These are phyloP conservation scores for Zelleria hepariella DNA, from an alignment of 2,888 invertebrate genomes.

Conservation along the genomic window DNA sequence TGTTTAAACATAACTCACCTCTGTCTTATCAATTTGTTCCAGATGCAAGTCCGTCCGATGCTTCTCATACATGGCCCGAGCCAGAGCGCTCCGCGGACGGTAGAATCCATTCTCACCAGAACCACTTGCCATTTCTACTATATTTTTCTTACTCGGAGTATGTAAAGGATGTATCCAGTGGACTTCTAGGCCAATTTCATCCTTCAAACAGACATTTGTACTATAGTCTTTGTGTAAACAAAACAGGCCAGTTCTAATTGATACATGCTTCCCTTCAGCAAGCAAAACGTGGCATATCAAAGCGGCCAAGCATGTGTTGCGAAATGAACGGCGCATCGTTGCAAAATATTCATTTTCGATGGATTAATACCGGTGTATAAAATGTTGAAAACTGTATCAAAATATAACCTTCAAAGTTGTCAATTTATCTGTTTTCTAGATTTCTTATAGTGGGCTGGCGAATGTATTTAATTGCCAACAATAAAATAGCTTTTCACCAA, in stretches of 20 bases:
- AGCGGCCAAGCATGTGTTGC: not conserved
- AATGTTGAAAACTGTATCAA: not conserved
- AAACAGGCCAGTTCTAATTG: conserved; percentile 31
- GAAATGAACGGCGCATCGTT: not conserved
- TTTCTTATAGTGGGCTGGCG: not conserved
- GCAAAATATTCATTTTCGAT: not conserved
- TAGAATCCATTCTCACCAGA: conserved; percentile 60
- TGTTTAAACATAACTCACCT: conserved; percentile 64
- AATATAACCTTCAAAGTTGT: not conserved
- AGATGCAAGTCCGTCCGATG: conserved; percentile 79
- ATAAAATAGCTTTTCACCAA: not conserved
- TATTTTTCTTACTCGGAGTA: not conserved
- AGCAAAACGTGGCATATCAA: not conserved
- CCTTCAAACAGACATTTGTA: conserved; percentile 29
- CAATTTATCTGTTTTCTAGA: not conserved
- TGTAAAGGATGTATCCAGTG: not conserved
- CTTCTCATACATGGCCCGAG: conserved; percentile 80
- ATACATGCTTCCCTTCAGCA: conserved; percentile 15
- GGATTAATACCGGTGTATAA: not conserved
- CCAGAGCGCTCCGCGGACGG: conserved; percentile 79
- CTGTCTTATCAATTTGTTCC: conserved; percentile 76
- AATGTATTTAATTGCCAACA: not conserved
- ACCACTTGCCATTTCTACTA: conserved; percentile 39
- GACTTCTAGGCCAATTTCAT: conserved; percentile 16
- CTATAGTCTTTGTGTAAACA: conserved; percentile 39